Conservation (phyloP, 2,113 vertebrate species). For the Dasyornis broadbenti region DNA sequence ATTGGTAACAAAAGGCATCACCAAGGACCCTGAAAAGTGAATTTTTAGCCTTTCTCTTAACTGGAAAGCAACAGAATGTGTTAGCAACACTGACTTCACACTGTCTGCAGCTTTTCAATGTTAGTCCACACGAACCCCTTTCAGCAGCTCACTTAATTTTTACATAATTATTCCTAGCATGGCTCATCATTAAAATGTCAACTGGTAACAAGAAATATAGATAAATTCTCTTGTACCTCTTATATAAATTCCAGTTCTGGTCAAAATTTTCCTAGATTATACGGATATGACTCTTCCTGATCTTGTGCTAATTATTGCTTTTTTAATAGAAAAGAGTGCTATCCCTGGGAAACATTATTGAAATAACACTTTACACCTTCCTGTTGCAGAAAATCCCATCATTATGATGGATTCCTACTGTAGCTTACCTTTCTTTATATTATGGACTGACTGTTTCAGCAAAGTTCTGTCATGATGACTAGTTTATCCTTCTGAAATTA, state of each 20-base stretch:
- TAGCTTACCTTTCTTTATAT: not conserved
- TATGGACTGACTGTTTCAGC: not conserved
- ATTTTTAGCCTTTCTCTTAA: not conserved
- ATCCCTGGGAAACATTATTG: not conserved
- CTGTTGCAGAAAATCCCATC: not conserved
- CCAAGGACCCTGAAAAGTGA: not conserved
- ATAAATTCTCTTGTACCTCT: slow-evolving; percentile 43
- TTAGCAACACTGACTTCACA: not conserved
- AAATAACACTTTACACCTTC: not conserved
- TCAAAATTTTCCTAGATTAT: slow-evolving; percentile 70
- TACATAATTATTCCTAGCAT: not conserved
- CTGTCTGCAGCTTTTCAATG: not conserved
- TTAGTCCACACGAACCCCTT: not conserved
- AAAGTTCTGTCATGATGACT: not conserved
- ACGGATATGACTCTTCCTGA: slow-evolving; percentile 38
- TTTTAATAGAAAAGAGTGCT: slow-evolving; percentile 31
- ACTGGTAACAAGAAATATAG: not conserved
- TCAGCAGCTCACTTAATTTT: not conserved
- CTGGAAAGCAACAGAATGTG: not conserved
- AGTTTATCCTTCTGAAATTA: not conserved
- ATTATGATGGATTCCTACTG: not conserved
- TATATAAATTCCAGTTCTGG: slow-evolving; percentile 65
- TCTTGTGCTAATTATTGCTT: slow-evolving; percentile 65
- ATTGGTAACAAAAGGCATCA: not conserved
- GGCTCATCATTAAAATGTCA: not conserved